Evolutionary conservation across 2,888 invertebrate genomes (phyloP).

Genomic region (Pseudanteris insignis): DNA sequence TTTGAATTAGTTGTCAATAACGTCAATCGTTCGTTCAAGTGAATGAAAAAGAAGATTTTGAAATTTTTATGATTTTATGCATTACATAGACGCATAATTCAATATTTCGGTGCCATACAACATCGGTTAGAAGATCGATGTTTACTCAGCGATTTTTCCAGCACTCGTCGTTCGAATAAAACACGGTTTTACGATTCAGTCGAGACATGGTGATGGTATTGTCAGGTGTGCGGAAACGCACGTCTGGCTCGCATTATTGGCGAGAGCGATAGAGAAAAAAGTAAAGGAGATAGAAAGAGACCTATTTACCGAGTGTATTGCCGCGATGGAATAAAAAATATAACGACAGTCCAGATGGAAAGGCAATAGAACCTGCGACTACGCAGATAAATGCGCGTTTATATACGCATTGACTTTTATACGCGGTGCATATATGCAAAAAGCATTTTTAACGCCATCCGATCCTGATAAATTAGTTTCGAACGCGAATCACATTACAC

Average conservation of each 20-base stretch:
- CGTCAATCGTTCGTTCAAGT: too few relatives aligned
- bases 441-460: not conserved
- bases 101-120: slow-evolving; percentile 25
- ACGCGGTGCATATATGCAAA: slow-evolving; percentile 10
- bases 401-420: slow-evolving; percentile 33
- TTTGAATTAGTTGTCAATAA: too few relatives aligned
- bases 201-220: slow-evolving; percentile 47
- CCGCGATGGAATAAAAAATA: slow-evolving; percentile 41
- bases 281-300: slow-evolving; percentile 29
- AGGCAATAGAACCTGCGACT: slow-evolving; percentile 37
- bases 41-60: too few relatives aligned
- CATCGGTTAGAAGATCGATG: slow-evolving; percentile 42
- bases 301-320: slow-evolving; percentile 42
- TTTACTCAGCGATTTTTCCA: slow-evolving; percentile 45
- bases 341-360: slow-evolving; percentile 37
- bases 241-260: slow-evolving; percentile 37
- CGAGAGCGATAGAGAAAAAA: slow-evolving; percentile 32
- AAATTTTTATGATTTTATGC: slow-evolving; percentile 13
- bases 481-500: too few relatives aligned
- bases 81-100: slow-evolving; percentile 21
- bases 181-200: slow-evolving; percentile 49
- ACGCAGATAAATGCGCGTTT: slow-evolving; percentile 36
- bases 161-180: slow-evolving; percentile 45
- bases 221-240: slow-evolving; percentile 49
- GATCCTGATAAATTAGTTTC: too few relatives aligned